Evolutionary conservation across 2,888 invertebrate species (phyloP).

Genomic region (Cyclophora albipunctata): DNA sequence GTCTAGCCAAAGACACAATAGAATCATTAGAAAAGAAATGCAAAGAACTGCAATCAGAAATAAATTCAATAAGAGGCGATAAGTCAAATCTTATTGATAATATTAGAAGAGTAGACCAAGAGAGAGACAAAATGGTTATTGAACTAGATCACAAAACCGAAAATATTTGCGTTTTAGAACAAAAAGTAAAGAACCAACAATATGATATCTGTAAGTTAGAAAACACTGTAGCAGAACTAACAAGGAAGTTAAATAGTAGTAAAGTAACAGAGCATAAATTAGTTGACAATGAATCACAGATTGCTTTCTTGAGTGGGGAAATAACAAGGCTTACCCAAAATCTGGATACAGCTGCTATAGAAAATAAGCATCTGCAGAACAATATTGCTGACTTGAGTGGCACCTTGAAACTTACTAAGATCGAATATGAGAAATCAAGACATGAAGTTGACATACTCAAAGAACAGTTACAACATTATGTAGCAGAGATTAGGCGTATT

Average conservation of each 20-base stretch:
- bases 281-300: constrained; percentile 68
- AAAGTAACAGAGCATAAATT: constrained; percentile 67
- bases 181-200: constrained; percentile 77
- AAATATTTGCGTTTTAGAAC: constrained; percentile 77
- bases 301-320: constrained; percentile 76
- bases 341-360: constrained; percentile 76
- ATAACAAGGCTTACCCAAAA: constrained; percentile 71
- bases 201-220: constrained; percentile 72
- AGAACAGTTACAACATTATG: constrained; percentile 86
- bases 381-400: constrained; percentile 79
- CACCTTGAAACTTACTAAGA: constrained; percentile 77
- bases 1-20: constrained; percentile 74
- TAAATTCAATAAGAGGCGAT: constrained; percentile 77
- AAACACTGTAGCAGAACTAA: constrained; percentile 70
- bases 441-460: constrained; percentile 84
- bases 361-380: constrained; percentile 84
- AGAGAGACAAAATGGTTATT: constrained; percentile 80
- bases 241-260: constrained; percentile 65
- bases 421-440: constrained; percentile 80
- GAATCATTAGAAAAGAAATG: constrained; percentile 75
- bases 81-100: constrained; percentile 77
- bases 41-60: constrained; percentile 76
- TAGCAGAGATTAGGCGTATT: constrained; percentile 85
- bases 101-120: constrained; percentile 79
- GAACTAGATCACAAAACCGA: constrained; percentile 85